These are phyloP conservation scores for Cenopis cana DNA, from an alignment of 2,888 invertebrate species.

Conservation along the genomic window DNA sequence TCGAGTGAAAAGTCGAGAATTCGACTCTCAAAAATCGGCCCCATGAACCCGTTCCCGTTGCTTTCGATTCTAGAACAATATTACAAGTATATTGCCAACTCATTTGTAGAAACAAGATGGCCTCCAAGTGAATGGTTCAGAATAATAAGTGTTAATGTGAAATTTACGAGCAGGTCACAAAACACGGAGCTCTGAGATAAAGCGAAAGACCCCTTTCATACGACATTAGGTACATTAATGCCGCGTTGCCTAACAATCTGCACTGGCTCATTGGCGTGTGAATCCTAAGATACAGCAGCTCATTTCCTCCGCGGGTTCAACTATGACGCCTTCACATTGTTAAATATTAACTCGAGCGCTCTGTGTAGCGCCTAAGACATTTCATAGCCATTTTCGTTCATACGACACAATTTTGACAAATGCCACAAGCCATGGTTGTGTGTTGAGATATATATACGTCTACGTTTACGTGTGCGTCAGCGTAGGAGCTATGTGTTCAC, in stretches of 20 bases:
- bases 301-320: conserved; percentile 76
- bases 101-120: neutral
- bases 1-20: no score
- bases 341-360: conserved; percentile 48
- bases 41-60: no score
- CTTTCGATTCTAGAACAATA: no score
- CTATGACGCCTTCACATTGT: conserved; percentile 46
- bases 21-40: no score
- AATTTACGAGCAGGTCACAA: conserved; percentile 51
- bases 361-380: conserved; percentile 11
- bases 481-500: no score
- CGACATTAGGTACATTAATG: conserved; percentile 84
- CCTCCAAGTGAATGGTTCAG: neutral
- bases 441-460: no score
- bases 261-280: conserved; percentile 78
- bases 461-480: no score
- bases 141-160: conserved; percentile 21
- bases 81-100: neutral
- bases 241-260: conserved; percentile 84
- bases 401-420: neutral
- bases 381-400: conserved; percentile 12
- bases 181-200: conserved; percentile 75
- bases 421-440: no score
- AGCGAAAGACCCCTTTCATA: conserved; percentile 82
- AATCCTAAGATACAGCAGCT: conserved; percentile 84